Evolutionary conservation across 2,888 invertebrate genomes (phyloP), one percentile per base, ranked within the genome.

Genomic region (Desoria tigrina): DNA sequence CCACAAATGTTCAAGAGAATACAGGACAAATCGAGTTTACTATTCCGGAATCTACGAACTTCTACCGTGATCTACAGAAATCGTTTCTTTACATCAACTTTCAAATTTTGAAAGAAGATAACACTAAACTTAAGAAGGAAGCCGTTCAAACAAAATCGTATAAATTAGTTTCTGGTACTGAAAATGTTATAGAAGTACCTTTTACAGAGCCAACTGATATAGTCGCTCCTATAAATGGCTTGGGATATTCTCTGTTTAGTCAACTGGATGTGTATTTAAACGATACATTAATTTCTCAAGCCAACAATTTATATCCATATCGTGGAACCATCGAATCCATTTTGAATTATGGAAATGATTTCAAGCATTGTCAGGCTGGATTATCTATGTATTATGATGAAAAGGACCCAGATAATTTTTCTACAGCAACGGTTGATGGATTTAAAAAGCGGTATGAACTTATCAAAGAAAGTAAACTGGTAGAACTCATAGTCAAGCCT

Each of bases 221-320:
- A n/a, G 55, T 55, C 4, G 55, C 55, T n/a, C 55, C 55, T 4
- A 28, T 55, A 3, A 55, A 55, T 32, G 28, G 14, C n/a, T 28
- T 55, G 16, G 55, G 28, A 27, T 28, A 28, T 21, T 55, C 55
- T 11, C 9, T 55, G 4, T 55, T 55, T 28, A 32, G 32, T n/a
- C 55, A 55, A n/a, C 32, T n/a, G 16, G 55, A 55, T 21, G 14
- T 24, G 18, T 55, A 27, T n/a, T 27, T 55, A n/a, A 55, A 55
- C n/a, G 55, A 55, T 32, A 37, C 32, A 7, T 27, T 55, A 21
- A 16, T 55, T n/a, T 28, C 28, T 27, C 55, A 55, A 55, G 18
- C 55, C 9, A n/a, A n/a, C n/a, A n/a, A n/a, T n/a, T n/a, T n/a
- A n/a, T n/a, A n/a, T n/a, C n/a, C n/a, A n/a, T n/a, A 55, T n/a